A percentile compares a stretch with the other conserved stretches of the same genome.
Evolutionary conservation across 2,888 invertebrate genomes (phyloP).

Genomic region (Xiphydria camelus): DNA sequence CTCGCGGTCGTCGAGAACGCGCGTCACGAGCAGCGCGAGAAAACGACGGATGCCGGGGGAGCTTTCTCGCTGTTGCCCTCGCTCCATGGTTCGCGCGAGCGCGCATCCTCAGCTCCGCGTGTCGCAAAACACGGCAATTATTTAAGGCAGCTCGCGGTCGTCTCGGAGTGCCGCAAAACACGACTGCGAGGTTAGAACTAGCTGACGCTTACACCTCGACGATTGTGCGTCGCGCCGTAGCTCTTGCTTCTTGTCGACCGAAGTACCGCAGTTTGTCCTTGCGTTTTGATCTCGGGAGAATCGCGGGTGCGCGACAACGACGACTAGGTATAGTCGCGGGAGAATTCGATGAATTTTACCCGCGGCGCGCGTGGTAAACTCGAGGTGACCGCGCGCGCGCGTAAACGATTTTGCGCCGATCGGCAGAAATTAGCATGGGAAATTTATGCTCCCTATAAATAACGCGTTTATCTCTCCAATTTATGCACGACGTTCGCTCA

Average conservation of each 20-base stretch:
- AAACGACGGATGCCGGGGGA: too few species aligned
- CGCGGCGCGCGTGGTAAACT: conserved; percentile 30
- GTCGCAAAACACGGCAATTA: conserved; percentile 39
- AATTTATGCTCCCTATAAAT: conserved; percentile 56
- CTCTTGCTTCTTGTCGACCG: conserved; percentile 16
- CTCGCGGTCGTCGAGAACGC: neutral
- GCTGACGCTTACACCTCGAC: conserved; percentile 34
- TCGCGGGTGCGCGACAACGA: neutral
- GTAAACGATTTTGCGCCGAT: conserved; percentile 49
- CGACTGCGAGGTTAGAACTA: conserved; percentile 26
- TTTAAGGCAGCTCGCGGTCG: conserved; percentile 40
- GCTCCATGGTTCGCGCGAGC: too few species aligned
- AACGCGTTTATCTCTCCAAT: conserved; percentile 57
- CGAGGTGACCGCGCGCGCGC: too few species aligned
- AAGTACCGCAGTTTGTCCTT: conserved; percentile 3
- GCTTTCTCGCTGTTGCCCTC: too few species aligned
- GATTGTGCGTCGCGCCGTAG: conserved; percentile 23
- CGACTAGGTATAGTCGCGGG: too few species aligned
- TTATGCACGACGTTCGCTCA: conserved; percentile 42
- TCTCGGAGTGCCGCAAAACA: conserved; percentile 38
- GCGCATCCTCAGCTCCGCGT: conserved; percentile 1
- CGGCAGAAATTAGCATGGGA: conserved; percentile 56
- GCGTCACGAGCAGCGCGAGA: too few species aligned
- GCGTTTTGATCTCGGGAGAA: too few species aligned
- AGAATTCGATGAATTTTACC: neutral